These are phyloP conservation scores for Lissocephala sabroskyi DNA, from an alignment of 2,888 invertebrate genomes.

Conservation along the genomic window DNA sequence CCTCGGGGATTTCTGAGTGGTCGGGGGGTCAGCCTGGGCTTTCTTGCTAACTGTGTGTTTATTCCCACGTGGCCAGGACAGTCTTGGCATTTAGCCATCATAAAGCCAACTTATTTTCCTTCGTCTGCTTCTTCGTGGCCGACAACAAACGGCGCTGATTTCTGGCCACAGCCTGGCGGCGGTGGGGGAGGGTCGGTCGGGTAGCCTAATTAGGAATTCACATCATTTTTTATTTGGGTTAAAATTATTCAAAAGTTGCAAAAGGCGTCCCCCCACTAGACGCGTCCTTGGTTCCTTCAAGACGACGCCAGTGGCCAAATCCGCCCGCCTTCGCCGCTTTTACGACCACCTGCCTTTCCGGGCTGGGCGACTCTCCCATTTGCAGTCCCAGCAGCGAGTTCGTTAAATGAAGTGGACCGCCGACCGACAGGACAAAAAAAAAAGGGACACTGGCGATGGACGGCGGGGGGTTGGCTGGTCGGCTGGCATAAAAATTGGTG, in stretches of 20 bases:
- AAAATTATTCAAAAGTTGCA: conserved; percentile 72
- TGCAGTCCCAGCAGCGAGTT: conserved; percentile 8
- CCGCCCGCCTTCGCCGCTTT: no score
- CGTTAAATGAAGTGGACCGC: conserved; percentile 30
- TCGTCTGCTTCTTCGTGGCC: conserved; percentile 10
- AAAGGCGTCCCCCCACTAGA: conserved; percentile 12
- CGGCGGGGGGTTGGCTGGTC: no score
- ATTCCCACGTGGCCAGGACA: conserved; percentile 56
- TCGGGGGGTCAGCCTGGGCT: no score
- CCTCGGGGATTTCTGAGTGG: no score
- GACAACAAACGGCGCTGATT: conserved; percentile 54
- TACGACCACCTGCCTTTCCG: no score
- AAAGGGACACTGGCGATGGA: no score
- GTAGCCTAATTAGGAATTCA: conserved; percentile 71
- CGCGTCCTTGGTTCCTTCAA: neutral
- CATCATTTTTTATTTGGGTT: conserved; percentile 73
- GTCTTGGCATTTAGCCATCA: conserved; percentile 63
- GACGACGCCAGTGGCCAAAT: no score
- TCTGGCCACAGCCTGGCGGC: conserved; percentile 23
- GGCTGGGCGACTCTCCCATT: neutral
- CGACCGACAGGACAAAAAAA: no score
- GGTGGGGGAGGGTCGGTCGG: no score
- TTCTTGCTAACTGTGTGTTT: conserved; percentile 3
- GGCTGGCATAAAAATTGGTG: conserved; percentile 51
- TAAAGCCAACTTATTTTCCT: conserved; percentile 31